phyloP scores from a whole-genome alignment of 2,797 vertebrate species.

The Phataginus tricuspis region DNA sequence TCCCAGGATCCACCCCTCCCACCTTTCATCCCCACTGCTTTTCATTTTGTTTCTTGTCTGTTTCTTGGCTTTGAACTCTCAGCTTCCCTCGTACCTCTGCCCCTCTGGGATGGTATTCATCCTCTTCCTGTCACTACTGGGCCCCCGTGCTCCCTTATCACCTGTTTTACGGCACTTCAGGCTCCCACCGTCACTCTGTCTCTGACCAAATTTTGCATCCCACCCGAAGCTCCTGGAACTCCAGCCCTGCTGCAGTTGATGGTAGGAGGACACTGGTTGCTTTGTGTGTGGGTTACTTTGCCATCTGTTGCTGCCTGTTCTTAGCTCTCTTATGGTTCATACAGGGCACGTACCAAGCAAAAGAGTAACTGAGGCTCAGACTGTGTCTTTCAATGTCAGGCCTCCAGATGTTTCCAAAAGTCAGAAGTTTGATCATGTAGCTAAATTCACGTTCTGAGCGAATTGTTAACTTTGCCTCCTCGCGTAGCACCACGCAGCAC shows the following conservation, averaged over 20 bases:
- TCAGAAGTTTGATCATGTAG: background rate
- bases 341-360: slow-evolving; percentile 31
- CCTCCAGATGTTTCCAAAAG: slow-evolving; percentile 58
- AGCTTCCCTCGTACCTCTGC: background rate
- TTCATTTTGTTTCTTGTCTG: background rate
- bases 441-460: background rate
- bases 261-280: background rate
- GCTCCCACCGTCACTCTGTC: background rate
- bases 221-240: rapidly evolving
- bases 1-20: background rate
- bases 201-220: background rate
- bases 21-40: background rate
- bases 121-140: background rate
- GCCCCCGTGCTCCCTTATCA: background rate
- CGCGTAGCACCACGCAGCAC: background rate
- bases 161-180: background rate
- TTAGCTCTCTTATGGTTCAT: slow-evolving; percentile 53
- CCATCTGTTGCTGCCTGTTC: background rate
- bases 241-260: background rate
- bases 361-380: slow-evolving; percentile 37
- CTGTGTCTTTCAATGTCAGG: slow-evolving; percentile 38
- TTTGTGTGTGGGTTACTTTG: background rate
- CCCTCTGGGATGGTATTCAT: background rate
- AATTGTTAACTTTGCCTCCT: background rate
- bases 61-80: background rate